These are phyloP conservation scores for Sciurus niger DNA, from an alignment of 2,113 vertebrate species.

Conservation along the genomic window DNA sequence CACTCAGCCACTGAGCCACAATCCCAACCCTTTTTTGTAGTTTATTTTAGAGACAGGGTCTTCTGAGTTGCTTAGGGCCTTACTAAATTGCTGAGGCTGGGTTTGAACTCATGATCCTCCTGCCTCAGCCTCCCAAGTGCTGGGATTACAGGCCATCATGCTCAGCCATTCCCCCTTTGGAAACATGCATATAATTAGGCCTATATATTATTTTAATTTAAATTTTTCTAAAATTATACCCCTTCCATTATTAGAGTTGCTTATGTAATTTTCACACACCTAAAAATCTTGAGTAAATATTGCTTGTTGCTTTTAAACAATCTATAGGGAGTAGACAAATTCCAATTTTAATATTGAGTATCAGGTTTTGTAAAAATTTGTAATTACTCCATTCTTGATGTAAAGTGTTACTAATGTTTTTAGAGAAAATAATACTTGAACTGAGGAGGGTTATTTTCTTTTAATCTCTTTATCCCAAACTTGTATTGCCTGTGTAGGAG, in stretches of 20 bases:
- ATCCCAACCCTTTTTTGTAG: too few relatives aligned
- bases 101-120: too few relatives aligned
- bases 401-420: neutral
- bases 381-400: neutral
- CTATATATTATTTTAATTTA: neutral
- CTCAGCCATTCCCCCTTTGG: neutral
- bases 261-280: conserved; percentile 25
- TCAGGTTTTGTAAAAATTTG: conserved; percentile 5
- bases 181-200: neutral
- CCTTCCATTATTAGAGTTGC: neutral
- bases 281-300: conserved; percentile 47
- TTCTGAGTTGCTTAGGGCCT: too few relatives aligned
- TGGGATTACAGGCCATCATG: too few relatives aligned
- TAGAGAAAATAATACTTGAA: conserved; percentile 1
- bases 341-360: conserved; percentile 37
- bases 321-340: neutral
- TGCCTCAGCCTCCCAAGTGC: too few relatives aligned
- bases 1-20: too few relatives aligned
- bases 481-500: neutral
- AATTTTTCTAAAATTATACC: conserved; percentile 28
- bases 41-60: too few relatives aligned
- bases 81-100: too few relatives aligned
- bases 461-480: neutral
- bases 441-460: neutral
- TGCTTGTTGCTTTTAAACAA: conserved; percentile 28